Base-by-base conservation (phyloP, 2,797 vertebrate genomes). In the Paramormyrops hopkinsi region DNA sequence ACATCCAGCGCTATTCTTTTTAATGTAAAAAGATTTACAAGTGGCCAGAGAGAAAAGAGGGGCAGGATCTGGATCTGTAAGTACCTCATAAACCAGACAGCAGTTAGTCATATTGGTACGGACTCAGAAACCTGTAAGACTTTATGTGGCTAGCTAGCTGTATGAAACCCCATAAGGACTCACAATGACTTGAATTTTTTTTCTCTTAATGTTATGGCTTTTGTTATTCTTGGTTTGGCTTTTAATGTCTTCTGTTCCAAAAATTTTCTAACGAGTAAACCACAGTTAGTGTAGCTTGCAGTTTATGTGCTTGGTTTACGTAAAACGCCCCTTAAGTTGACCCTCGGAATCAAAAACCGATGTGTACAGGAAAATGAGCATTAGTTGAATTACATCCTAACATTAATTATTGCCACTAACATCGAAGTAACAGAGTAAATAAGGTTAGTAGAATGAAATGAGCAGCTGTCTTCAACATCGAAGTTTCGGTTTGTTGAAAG, bases 61-160 rank as follows among this genome's bases (percentile, higher is more conserved):
- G 92, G 90, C 89, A 88, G 89, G 87, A 88, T 48, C 89, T 90
- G 89, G 53, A 91, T 92, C 90, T 94, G 95, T 95, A 92, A 94
- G 95, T 93, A 76, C 53, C 90, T 87, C 89, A 37, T 53, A 29
- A 51, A 41, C 44, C 14, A 76, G 41, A 2, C 19, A 3, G 11
- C 37, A 88, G n/a, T 46, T 6, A 44, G 48, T 50, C 86, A 79
- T 84, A 79, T 90, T 89, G 54, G 73, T 88, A 89, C 53, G 88
- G 89, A 59, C 46, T n/a, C 56, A n/a, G 9, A 46, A 92, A 33
- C n/a, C 37, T 89, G 89, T 44, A 69, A 86, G 53, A 17, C 19
- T 88, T 25, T 44, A 53, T 84, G 51, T 90, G 37, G 87, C 87
- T 54, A 85, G 8, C 59, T 51, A 89, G 91, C 41, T 92, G 89